phyloP scores from a whole-genome alignment of 2,113 vertebrate genomes.

The Anser brachyrhynchus region DNA sequence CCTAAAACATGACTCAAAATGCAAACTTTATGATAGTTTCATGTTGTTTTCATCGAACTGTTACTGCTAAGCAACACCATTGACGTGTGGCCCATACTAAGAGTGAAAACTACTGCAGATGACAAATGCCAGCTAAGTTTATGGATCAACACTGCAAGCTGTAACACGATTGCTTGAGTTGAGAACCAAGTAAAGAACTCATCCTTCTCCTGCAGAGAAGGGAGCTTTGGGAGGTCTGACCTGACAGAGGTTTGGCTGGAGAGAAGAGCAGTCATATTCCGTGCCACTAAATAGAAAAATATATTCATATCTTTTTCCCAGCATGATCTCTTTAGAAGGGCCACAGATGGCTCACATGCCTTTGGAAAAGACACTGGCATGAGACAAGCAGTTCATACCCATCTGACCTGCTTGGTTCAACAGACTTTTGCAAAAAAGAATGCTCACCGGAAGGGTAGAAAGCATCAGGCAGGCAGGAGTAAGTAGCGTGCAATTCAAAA shows the following conservation, averaged over 20 bases:
- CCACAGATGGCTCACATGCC: background rate
- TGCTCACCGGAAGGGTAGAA: background rate
- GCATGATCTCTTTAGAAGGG: background rate
- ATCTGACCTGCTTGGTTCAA: background rate
- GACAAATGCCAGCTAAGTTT: background rate
- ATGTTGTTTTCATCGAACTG: too few species aligned
- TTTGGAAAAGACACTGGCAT: background rate
- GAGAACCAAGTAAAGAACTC: background rate
- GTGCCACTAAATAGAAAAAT: background rate
- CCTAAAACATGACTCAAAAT: background rate
- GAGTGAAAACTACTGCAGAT: background rate
- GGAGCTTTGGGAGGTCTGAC: background rate
- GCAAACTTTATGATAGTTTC: background rate
- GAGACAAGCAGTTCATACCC: background rate
- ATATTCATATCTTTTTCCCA: background rate
- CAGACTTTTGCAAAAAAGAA: background rate
- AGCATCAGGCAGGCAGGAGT: background rate
- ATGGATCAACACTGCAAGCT: background rate
- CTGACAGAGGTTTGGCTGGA: background rate
- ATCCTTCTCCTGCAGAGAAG: background rate
- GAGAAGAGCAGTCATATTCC: fast-evolving
- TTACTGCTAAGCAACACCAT: fast-evolving
- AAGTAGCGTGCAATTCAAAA: background rate
- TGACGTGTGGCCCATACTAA: background rate
- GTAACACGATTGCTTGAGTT: background rate